Conservation (phyloP, 2,888 invertebrate species). For the Eupithecia exiguata region DNA sequence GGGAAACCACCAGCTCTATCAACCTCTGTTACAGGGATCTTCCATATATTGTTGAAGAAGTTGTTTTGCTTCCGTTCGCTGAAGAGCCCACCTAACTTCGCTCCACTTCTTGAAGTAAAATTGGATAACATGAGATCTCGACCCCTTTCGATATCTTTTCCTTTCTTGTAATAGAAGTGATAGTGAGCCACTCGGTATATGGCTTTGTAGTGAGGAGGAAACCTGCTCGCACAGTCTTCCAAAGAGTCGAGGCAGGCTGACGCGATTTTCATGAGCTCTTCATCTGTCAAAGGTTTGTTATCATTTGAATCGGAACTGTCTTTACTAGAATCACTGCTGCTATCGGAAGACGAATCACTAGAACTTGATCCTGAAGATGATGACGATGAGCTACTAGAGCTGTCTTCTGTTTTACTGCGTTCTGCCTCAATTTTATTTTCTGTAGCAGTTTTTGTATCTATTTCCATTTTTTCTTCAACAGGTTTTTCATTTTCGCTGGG, state of each 20-base stretch:
- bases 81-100: slow-evolving; percentile 91
- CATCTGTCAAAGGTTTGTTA: slow-evolving; percentile 72
- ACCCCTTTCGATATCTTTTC: slow-evolving; percentile 87
- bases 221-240: slow-evolving; percentile 92
- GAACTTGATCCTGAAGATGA: slow-evolving; percentile 83
- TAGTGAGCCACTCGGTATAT: slow-evolving; percentile 94
- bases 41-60: slow-evolving; percentile 97
- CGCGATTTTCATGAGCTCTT: slow-evolving; percentile 85
- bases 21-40: slow-evolving; percentile 94
- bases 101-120: slow-evolving; percentile 86
- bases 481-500: slow-evolving; percentile 36
- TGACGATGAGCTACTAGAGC: slow-evolving; percentile 72
- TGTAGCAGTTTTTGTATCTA: slow-evolving; percentile 37
- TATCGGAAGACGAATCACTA: slow-evolving; percentile 81
- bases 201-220: slow-evolving; percentile 96
- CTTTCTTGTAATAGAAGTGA: slow-evolving; percentile 88
- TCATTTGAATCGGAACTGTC: slow-evolving; percentile 81
- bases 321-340: slow-evolving; percentile 78
- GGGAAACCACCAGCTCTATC: slow-evolving; percentile 96
- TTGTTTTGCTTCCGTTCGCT: slow-evolving; percentile 92
- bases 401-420: slow-evolving; percentile 66
- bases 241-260: slow-evolving; percentile 89
- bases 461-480: slow-evolving; percentile 43
- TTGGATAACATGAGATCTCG: slow-evolving; percentile 88
- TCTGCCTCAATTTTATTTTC: slow-evolving; percentile 43